Conservation (phyloP, 2,888 invertebrate genomes). For the Amphipyra berbera region DNA sequence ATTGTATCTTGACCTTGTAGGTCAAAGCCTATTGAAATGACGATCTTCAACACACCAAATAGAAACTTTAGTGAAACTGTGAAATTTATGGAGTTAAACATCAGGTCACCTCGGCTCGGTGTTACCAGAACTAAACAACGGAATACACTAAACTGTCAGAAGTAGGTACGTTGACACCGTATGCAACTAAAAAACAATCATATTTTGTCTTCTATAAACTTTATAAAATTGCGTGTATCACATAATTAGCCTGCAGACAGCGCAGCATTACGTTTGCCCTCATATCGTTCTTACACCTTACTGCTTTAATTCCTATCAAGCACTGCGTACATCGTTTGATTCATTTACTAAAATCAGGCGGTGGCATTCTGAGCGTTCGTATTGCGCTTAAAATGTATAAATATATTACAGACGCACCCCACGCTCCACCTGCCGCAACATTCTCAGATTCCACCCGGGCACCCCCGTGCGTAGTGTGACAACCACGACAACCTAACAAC, state of each 20-base stretch:
- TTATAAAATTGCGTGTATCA: slow-evolving; percentile 24
- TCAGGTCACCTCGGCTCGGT: neutral
- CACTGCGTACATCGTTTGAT: neutral
- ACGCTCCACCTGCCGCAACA: slow-evolving; percentile 52
- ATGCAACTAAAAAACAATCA: slow-evolving; percentile 28
- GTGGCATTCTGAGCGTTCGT: slow-evolving; percentile 36
- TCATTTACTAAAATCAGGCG: slow-evolving; percentile 7
- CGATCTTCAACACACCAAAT: no score
- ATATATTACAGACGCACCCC: slow-evolving; percentile 43
- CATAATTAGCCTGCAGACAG: slow-evolving; percentile 17
- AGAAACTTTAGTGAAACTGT: no score
- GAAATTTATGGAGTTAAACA: neutral
- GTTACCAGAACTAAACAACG: neutral
- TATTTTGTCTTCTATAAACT: slow-evolving; percentile 27
- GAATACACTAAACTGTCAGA: neutral
- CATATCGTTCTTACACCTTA: neutral
- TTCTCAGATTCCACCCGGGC: slow-evolving; percentile 48
- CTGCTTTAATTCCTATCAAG: neutral
- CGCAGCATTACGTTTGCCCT: neutral
- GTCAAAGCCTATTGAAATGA: slow-evolving; percentile 24
- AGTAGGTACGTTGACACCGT: slow-evolving; percentile 31
- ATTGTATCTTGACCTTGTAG: slow-evolving; percentile 47
- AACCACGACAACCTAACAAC: slow-evolving; percentile 7
- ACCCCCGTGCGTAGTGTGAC: neutral
- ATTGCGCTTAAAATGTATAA: slow-evolving; percentile 47